Percentiles rank a stretch among this genome's conserved stretches.
Evolutionary conservation across 2,797 vertebrate species (phyloP).

Genomic region (Perodicticus potto): DNA sequence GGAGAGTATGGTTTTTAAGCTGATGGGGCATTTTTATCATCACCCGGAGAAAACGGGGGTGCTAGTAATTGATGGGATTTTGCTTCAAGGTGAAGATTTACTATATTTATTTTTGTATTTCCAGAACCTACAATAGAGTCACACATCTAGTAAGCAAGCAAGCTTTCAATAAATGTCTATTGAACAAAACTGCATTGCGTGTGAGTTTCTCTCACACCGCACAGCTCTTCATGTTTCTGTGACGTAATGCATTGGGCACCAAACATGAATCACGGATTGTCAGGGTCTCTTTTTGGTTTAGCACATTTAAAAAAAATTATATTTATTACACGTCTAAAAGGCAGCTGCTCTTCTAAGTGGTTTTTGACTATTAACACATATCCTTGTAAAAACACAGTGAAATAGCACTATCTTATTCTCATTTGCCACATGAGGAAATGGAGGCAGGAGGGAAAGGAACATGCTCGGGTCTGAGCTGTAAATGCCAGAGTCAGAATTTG

Average conservation of each 20-base stretch:
- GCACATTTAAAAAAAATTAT: neutral
- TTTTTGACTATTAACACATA: neutral
- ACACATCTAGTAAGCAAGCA: neutral
- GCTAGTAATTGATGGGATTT: neutral
- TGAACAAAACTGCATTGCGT: neutral
- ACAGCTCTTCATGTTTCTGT: neutral
- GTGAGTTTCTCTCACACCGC: slow-evolving; percentile 15
- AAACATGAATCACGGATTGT: neutral
- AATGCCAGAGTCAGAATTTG: neutral
- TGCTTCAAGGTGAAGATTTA: neutral
- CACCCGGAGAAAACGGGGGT: slow-evolving; percentile 36
- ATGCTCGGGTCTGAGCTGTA: neutral
- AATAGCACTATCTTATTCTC: neutral
- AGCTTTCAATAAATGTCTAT: neutral
- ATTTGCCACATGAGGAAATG: slow-evolving; percentile 9
- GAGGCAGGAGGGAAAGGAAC: neutral
- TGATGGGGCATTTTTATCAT: slow-evolving; percentile 54
- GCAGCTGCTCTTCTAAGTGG: neutral
- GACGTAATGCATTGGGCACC: neutral
- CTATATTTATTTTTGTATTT: slow-evolving; percentile 54
- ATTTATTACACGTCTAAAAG: neutral
- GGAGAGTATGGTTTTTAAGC: slow-evolving; percentile 20
- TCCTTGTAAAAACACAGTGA: neutral
- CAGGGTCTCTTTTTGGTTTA: neutral
- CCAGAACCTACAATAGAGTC: neutral